Evolutionary conservation across 2,113 vertebrate genomes (phyloP).

Genomic region (Syngnathoides biaculeatus): DNA sequence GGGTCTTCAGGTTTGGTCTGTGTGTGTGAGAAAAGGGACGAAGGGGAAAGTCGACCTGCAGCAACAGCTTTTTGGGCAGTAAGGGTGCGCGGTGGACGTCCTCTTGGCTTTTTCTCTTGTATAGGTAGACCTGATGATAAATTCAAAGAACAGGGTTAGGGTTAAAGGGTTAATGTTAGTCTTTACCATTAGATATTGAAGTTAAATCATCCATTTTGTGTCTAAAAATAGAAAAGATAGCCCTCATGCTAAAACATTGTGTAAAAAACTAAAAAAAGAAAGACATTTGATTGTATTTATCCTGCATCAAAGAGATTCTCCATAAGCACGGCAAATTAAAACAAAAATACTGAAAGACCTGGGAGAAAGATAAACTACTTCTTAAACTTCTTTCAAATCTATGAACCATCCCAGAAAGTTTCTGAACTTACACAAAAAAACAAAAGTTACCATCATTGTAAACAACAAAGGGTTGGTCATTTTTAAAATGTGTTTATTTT

Average conservation of each 20-base stretch:
- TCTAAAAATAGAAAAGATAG: neutral
- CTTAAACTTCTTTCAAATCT: neutral
- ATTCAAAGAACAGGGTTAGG: neutral
- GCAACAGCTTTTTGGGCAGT: conserved; percentile 60
- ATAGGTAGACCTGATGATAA: conserved; percentile 31
- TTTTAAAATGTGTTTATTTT: neutral
- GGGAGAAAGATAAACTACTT: too few relatives aligned
- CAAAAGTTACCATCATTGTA: neutral
- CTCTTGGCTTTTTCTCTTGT: conserved; percentile 77
- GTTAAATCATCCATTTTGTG: neutral
- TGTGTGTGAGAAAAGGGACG: conserved; percentile 59
- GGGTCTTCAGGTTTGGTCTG: conserved; percentile 76
- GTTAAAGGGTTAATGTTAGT: neutral
- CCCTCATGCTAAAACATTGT: too few relatives aligned
- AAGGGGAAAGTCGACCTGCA: conserved; percentile 40
- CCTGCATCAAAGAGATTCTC: too few relatives aligned
- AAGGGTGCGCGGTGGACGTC: conserved; percentile 70
- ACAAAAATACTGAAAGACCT: too few relatives aligned
- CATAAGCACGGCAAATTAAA: too few relatives aligned
- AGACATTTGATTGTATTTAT: too few relatives aligned
- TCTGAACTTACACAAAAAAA: neutral
- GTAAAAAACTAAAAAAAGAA: too few relatives aligned
- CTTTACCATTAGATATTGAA: neutral
- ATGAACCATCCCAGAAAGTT: neutral
- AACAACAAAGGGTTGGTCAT: neutral